Evolutionary conservation across 2,113 vertebrate species (phyloP).

Genomic region (Sturnus vulgaris): DNA sequence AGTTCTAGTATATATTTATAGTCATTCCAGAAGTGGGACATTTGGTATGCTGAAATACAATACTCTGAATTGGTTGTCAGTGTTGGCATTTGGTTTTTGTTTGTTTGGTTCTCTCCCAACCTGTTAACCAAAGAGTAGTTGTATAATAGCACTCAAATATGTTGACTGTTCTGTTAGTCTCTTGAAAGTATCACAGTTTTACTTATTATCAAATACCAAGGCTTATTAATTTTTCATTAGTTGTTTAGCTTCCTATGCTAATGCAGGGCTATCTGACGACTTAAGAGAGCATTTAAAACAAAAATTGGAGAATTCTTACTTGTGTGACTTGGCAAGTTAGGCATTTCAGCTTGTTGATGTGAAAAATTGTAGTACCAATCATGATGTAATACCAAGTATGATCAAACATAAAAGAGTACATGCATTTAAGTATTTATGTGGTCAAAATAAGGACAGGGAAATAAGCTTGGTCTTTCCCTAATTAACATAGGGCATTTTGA

Average conservation of each 20-base stretch:
- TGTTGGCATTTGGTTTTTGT: neutral
- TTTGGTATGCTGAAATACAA: neutral
- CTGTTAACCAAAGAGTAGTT: neutral
- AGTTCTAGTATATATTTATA: neutral
- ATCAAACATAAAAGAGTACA: neutral
- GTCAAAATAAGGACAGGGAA: neutral
- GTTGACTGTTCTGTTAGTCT: neutral
- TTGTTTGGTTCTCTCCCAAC: neutral
- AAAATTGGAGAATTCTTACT: neutral
- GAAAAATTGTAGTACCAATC: neutral
- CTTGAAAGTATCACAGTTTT: neutral
- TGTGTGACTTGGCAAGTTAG: neutral
- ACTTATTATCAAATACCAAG: neutral
- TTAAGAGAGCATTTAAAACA: neutral
- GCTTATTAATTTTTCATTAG: neutral
- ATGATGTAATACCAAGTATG: too few relatives aligned
- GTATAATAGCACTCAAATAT: neutral
- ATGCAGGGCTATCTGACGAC: neutral
- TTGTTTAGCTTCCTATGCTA: neutral
- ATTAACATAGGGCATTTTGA: neutral
- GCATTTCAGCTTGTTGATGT: neutral
- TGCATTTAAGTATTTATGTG: neutral
- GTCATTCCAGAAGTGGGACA: neutral
- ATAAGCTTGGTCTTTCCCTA: neutral
- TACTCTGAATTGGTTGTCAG: neutral